These are phyloP conservation scores for Protaetia brevitarsis DNA, from an alignment of 1,140 invertebrate genomes.

Conservation along the genomic window DNA sequence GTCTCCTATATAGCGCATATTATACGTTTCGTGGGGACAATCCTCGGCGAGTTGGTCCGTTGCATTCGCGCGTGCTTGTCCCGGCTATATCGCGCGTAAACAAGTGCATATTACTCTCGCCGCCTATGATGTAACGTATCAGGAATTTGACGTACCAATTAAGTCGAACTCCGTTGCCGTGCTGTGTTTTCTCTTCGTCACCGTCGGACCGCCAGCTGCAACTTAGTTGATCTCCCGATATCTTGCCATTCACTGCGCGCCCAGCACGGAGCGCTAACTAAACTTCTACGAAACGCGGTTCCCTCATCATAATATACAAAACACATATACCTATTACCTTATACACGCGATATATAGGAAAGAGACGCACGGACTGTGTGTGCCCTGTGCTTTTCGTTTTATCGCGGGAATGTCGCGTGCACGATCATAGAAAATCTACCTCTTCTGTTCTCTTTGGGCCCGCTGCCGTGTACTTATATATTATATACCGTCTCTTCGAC, in stretches of 20 bases:
- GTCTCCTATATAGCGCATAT: background rate
- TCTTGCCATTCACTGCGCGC: conserved; percentile 12
- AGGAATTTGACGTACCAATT: conserved; percentile 18
- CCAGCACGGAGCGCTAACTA: background rate
- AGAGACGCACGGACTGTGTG: too few relatives aligned
- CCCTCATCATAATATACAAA: too few relatives aligned
- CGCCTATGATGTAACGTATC: conserved; percentile 12
- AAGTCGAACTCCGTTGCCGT: conserved; percentile 1
- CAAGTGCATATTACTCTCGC: conserved; percentile 11
- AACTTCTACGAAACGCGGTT: too few relatives aligned
- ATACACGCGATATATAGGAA: too few relatives aligned
- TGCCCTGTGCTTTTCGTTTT: too few relatives aligned
- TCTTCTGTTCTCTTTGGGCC: too few relatives aligned
- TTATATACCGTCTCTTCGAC: too few relatives aligned
- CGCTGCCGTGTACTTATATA: too few relatives aligned
- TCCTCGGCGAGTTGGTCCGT: conserved; percentile 3
- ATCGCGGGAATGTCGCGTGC: too few relatives aligned
- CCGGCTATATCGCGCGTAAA: conserved; percentile 8
- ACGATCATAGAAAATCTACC: too few relatives aligned
- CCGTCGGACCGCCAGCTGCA: conserved; percentile 6
- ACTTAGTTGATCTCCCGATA: conserved; percentile 9
- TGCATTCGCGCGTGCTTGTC: conserved; percentile 4
- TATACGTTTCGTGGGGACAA: background rate
- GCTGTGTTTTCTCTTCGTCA: conserved; percentile 11
- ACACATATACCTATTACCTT: too few relatives aligned